Percentiles rank a stretch among this genome's conserved stretches.
Conservation (phyloP, 1,140 invertebrate species). For the Venturia canescens region DNA sequence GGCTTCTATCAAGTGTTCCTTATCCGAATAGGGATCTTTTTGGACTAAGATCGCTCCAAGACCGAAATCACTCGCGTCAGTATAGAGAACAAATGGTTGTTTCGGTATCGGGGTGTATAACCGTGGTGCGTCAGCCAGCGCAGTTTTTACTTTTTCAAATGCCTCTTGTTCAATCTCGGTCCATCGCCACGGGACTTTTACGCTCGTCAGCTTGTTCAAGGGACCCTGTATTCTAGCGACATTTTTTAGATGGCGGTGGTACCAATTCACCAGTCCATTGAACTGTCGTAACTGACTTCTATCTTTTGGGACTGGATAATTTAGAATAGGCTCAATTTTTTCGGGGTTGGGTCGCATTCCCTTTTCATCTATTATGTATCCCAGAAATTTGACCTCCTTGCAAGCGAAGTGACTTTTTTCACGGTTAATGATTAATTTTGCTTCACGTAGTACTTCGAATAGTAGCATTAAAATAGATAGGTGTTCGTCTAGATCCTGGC, state of each 20-base stretch:
- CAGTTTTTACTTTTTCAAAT: too few relatives aligned
- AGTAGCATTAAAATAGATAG: not conserved
- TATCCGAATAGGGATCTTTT: too few relatives aligned
- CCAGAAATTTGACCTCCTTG: not conserved
- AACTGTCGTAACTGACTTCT: not conserved
- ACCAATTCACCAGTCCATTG: not conserved
- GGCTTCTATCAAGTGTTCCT: too few relatives aligned
- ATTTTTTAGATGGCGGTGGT: not conserved
- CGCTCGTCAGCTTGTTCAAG: not conserved
- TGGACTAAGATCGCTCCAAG: too few relatives aligned
- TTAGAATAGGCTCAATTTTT: not conserved
- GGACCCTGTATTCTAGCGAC: not conserved
- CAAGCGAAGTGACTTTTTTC: slow-evolving; percentile 35
- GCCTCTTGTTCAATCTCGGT: not conserved
- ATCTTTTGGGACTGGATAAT: not conserved
- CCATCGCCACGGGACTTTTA: not conserved
- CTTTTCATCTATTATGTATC: not conserved
- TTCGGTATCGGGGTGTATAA: too few relatives aligned
- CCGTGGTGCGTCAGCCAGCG: too few relatives aligned
- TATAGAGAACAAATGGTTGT: too few relatives aligned
- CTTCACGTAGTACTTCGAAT: not conserved
- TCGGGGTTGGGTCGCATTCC: not conserved
- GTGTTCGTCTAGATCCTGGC: slow-evolving; percentile 1
- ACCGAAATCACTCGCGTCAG: too few relatives aligned
- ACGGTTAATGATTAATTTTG: not conserved